Base-by-base conservation (phyloP, 2,113 vertebrate species). In the Malurus elegans region DNA sequence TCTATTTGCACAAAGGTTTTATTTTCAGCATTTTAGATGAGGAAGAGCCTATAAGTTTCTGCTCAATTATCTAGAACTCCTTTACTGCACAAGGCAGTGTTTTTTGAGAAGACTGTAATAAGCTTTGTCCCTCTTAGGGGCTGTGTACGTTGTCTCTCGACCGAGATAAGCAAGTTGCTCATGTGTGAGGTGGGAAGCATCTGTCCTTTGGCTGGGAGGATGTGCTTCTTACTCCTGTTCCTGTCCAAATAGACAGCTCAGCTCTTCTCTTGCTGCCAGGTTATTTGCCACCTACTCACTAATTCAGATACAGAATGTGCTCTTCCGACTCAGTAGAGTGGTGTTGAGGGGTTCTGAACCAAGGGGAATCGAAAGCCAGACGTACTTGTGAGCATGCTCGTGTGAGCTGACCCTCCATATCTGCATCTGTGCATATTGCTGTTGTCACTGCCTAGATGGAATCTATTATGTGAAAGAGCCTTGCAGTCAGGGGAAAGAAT, bases 321-420 rank as follows among this genome's bases (percentile, higher is more conserved):
- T 79, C 29, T 85, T 57, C 70, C 70, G 42, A 11, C 66, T 64
- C 40, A 19, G 14, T 17, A 12, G n/a, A 23, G 47, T 19, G 50
- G 21, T 2, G 4, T 4, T 8, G 44, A n/a, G 34, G 34, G 28
- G 24, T 31, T 51, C 72, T 56, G 48, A 60, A 51, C 16, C 18
- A 19, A 19, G 50, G 54, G 15, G 54, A 36, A 44, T 16, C 1
- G 0, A 57, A 62, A 80, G 60, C n/a, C 67, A 53, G 45, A 45
- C 9, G 0, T 21, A 4, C 5, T 72, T 61, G 18, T 31, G 66
- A 53, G 58, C 57, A 0, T 2, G 25, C 21, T 76, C 0, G 0
- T 18, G 4, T 18, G 36, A n/a, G 64, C 45, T 0, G 0, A 12
- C 23, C 20, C 10, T 51, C n/a, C 0, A 0, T 32, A n/a, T n/a